Base-by-base conservation (phyloP, 2,113 vertebrate species). In the Bufo bufo region DNA sequence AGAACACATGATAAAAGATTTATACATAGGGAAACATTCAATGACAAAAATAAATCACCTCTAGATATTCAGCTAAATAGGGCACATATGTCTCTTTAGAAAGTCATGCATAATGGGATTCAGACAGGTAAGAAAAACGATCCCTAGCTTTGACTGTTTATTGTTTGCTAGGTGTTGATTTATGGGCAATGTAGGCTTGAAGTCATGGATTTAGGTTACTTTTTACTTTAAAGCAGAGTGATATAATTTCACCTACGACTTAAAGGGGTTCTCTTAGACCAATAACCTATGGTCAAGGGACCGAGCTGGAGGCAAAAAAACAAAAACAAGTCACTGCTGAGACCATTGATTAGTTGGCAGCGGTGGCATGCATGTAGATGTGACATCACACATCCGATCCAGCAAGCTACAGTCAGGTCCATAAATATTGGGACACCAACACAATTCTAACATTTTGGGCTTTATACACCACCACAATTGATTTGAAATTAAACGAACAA, bases 21-120 rank as follows among this genome's bases (percentile, higher is more conserved):
- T 87, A 87, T 87, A 71, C 65, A 58, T 16, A 33, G 77, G 65
- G 61, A 86, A 79, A 86, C 63, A 81, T 33, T 49, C 63, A 69
- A 87, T 81, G 85, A 87, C 85, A 87, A 87, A 87, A 87, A 87
- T 87, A 81, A 87, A 86, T 86, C 75, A 81, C 78, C 65, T 87
- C 50, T 69, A 54, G 43, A 72, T 71, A 79, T 81, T 81, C 52
- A 72, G 54, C 63, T 81, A 81, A 87, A 56, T 87, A 87, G 85
- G 77, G 85, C 77, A 81, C 59, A 66, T 72, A 65, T 87, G 77
- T 81, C 85, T 86, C 47, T 80, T 86, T 86, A 86, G 49, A 86
- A 86, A 87, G 85, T 81, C 85, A 81, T 81, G 69, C 77, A 87
- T 87, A 87, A 81, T 80, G 33, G 52, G 45, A 81, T 87, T 81